Evolutionary conservation across 2,797 vertebrate genomes (phyloP), one percentile per base, ranked within the genome.

Genomic region (Lates japonicus): DNA sequence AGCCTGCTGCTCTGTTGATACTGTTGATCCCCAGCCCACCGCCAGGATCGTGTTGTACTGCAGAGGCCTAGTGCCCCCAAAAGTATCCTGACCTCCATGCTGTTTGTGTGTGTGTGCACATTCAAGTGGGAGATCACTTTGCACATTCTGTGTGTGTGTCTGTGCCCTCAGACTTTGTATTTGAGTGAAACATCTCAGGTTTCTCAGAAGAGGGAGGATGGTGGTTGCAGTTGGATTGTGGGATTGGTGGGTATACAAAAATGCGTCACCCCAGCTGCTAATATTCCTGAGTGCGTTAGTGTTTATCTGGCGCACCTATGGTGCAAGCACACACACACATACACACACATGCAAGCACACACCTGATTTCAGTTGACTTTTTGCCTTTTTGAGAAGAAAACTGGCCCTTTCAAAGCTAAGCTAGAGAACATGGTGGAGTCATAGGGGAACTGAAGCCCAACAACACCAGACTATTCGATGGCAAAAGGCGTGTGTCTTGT

Each of bases 291-390:
- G 64, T 44, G 74, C 76, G 78, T 68, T 68, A 52, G 69, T 84
- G 87, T 88, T 82, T 85, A 76, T 87, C 48, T 20, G 73, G 46
- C 41, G 9, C n/a, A n/a, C n/a, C n/a, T n/a, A n/a, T n/a, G 7
- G 42, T 5, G 29, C 61, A 35, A n/a, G n/a, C 66, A 39, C 59
- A 60, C 33, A 41, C 70, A 41, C 39, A 41, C 4, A 39, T 12
- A 10, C 39, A 2, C 10, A 78, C 72, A 70, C 52, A 68, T 14
- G 46, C 33, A 22, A 54, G 74, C 75, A 64, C 87, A 87, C 92
- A 88, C 89, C 88, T 91, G 91, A 92, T 88, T 93, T 86, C 75
- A 87, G 81, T 93, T 93, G 92, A 92, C 90, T 86, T 93, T 80
- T 93, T 68, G 83, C 84, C 55, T 58, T 67, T 60, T 76, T 58